phyloP scores from a whole-genome alignment of 2,888 invertebrate species.

The Altica lythri region DNA sequence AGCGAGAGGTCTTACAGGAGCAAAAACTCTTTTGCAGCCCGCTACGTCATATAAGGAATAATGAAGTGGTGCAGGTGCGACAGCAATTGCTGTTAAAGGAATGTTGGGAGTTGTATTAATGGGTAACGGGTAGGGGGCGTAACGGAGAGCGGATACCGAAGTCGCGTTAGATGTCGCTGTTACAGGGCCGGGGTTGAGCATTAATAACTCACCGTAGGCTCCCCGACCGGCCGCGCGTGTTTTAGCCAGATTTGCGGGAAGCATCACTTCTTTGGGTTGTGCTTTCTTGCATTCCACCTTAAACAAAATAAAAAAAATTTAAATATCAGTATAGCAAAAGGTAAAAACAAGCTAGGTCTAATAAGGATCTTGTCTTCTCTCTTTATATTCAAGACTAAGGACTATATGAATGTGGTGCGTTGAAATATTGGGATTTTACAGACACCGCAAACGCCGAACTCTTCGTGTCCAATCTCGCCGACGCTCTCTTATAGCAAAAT shows the following conservation, averaged over 20 bases:
- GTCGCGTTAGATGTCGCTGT: constrained; percentile 50
- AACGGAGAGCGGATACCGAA: constrained; percentile 63
- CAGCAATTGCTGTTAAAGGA: constrained; percentile 53
- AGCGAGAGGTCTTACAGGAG: constrained; percentile 59
- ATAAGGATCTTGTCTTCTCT: too few species aligned
- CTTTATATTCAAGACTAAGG: too few species aligned
- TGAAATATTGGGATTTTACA: too few species aligned
- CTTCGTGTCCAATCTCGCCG: too few species aligned
- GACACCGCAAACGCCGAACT: too few species aligned
- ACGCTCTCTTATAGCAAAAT: too few species aligned
- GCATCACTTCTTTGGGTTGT: constrained; percentile 99
- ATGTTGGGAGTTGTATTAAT: constrained; percentile 43
- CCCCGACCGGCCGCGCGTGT: constrained; percentile 93
- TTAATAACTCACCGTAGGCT: constrained; percentile 97
- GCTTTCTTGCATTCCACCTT: constrained; percentile 99
- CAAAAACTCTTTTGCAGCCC: constrained; percentile 63
- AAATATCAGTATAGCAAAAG: too few species aligned
- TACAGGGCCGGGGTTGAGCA: constrained; percentile 69
- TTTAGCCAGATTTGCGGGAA: constrained; percentile 94
- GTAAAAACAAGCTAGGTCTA: too few species aligned
- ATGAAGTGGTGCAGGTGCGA: constrained; percentile 54
- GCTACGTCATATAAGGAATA: constrained; percentile 61
- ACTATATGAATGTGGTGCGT: too few species aligned
- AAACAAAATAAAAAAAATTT: constrained; percentile 44
- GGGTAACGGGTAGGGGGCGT: constrained; percentile 62